A percentile compares a stretch with the other conserved stretches of the same genome.
Conservation (phyloP, 2,113 vertebrate genomes). For the Antidorcas marsupialis region DNA sequence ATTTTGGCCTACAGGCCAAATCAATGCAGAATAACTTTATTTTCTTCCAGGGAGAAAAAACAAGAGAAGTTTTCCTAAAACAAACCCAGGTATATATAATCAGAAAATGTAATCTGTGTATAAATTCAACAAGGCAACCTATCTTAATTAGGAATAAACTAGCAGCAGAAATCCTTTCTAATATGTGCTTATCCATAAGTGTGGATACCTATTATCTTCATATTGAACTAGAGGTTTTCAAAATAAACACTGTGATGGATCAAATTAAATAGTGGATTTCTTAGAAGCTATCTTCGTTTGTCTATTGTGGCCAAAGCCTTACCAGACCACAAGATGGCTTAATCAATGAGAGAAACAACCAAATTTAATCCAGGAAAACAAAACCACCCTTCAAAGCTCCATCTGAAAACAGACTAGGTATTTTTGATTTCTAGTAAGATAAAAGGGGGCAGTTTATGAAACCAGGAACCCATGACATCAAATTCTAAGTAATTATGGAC, state of each 20-base stretch:
- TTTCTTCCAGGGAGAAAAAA: background rate
- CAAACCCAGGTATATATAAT: background rate
- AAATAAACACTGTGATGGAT: background rate
- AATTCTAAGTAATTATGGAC: background rate
- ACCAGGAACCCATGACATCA: background rate
- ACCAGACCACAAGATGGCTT: background rate
- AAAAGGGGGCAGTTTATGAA: background rate
- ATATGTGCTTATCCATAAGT: background rate
- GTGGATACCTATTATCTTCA: background rate
- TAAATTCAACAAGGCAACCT: background rate
- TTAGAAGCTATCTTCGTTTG: background rate
- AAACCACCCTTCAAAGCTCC: background rate
- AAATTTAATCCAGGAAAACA: background rate
- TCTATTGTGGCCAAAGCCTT: background rate
- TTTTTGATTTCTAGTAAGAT: background rate
- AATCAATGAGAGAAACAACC: background rate
- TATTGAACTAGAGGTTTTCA: background rate
- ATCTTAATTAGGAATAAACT: background rate
- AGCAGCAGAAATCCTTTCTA: background rate
- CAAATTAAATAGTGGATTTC: background rate
- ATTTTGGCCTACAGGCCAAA: background rate
- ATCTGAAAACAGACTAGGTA: background rate
- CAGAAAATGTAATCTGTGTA: background rate
- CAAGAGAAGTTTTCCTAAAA: background rate
- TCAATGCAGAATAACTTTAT: background rate